Percentiles rank a stretch among this genome's conserved stretches.
Evolutionary conservation across 1,140 invertebrate species (phyloP).

Genomic region (Temnothorax nylanderi): DNA sequence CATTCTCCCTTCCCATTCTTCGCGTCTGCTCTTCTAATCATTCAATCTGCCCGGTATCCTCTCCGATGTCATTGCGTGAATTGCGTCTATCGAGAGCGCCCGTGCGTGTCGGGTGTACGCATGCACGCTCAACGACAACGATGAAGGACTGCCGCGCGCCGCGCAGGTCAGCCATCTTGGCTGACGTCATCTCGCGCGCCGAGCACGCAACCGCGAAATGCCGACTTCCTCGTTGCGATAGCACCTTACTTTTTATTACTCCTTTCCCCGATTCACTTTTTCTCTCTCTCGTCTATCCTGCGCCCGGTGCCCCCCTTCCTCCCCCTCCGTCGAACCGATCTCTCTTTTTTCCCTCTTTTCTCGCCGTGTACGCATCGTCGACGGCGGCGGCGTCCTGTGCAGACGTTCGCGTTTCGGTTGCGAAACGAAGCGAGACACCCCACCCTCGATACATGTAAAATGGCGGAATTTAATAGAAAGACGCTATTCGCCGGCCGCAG

Average conservation of each 20-base stretch:
- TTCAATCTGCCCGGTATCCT: conserved; percentile 72
- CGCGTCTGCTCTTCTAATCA: conserved; percentile 65
- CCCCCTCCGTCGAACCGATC: not conserved
- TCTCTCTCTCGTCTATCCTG: conserved; percentile 43
- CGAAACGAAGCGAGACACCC: conserved; percentile 75
- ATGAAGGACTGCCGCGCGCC: conserved; percentile 56
- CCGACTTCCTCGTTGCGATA: conserved; percentile 76
- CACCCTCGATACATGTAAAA: conserved; percentile 70
- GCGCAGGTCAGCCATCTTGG: conserved; percentile 71
- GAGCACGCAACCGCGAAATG: conserved; percentile 75
- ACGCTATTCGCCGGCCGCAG: conserved; percentile 64
- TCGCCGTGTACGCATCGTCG: conserved; percentile 24
- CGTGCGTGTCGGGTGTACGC: conserved; percentile 31
- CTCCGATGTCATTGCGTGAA: conserved; percentile 65
- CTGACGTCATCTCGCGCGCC: conserved; percentile 71
- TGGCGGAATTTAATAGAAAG: conserved; percentile 76
- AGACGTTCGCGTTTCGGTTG: conserved; percentile 63
- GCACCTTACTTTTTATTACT: conserved; percentile 70
- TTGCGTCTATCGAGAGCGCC: conserved; percentile 62
- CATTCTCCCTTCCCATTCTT: conserved; percentile 13
- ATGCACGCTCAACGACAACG: conserved; percentile 57
- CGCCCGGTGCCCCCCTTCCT: not conserved
- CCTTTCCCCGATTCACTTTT: conserved; percentile 8
- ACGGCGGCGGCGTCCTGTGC: conserved; percentile 28
- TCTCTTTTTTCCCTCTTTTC: conserved; percentile 22